These are phyloP conservation scores for Alviniconcha marisindica DNA, from an alignment of 1,140 invertebrate genomes.

Conservation along the genomic window DNA sequence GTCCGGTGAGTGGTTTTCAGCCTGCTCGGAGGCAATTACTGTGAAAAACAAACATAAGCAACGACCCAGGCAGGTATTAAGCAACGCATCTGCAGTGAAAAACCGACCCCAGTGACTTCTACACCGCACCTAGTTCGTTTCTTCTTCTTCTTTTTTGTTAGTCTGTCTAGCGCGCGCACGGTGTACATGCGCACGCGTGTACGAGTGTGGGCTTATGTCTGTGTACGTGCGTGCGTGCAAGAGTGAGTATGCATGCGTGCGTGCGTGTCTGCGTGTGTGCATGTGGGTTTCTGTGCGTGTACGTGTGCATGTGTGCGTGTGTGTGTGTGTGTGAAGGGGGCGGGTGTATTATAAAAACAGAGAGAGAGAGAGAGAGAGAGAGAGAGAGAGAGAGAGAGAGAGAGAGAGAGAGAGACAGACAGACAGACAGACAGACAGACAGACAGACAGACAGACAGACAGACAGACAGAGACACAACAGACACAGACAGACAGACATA, in stretches of 20 bases:
- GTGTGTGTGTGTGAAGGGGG: not conserved
- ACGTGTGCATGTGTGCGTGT: not conserved
- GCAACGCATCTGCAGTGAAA: too few species aligned
- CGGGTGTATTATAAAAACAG: not conserved
- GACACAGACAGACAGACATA: constrained; percentile 4
- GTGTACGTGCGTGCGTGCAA: too few species aligned
- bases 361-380: not conserved
- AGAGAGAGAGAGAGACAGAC: not conserved
- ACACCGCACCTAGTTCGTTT: too few species aligned
- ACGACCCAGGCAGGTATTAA: not conserved
- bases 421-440: not conserved
- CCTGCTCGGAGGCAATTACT: not conserved
- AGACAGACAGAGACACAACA: constrained; percentile 20
- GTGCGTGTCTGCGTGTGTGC: not conserved
- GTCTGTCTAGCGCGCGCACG: too few species aligned
- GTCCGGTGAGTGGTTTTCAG: not conserved
- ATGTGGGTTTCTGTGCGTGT: not conserved
- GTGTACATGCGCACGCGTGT: too few species aligned
- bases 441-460: constrained; percentile 12
- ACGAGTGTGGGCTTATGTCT: too few species aligned
- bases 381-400: not conserved
- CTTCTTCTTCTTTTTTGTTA: too few species aligned
- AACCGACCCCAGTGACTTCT: too few species aligned
- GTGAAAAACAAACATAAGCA: not conserved
- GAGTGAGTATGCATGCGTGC: too few species aligned